These are phyloP conservation scores for Psilopogon haemacephalus DNA, from an alignment of 2,113 vertebrate genomes.

Conservation along the genomic window DNA sequence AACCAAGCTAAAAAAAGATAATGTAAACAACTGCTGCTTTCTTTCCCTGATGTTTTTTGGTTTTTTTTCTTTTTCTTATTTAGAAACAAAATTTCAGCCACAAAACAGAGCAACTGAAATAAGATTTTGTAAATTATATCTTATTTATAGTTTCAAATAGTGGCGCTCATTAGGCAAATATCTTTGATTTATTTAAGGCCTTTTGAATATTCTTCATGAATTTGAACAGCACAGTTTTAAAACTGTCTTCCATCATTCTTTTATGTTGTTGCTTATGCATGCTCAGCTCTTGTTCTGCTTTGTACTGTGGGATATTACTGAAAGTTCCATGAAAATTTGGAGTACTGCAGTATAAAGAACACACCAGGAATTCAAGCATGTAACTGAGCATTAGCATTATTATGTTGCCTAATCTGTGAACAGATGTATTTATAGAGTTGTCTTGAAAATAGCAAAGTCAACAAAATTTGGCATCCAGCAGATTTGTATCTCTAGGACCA, in stretches of 20 bases:
- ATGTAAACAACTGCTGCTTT: neutral
- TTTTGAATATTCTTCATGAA: neutral
- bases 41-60: neutral
- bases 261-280: neutral
- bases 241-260: neutral
- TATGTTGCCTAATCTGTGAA: neutral
- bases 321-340: neutral
- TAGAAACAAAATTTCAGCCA: neutral
- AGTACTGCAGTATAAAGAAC: neutral
- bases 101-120: neutral
- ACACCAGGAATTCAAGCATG: neutral
- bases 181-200: neutral
- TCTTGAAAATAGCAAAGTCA: neutral
- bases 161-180: neutral
- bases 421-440: neutral
- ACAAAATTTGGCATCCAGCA: neutral
- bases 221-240: neutral
- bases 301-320: neutral
- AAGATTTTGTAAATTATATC: neutral
- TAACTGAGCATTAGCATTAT: neutral
- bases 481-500: neutral
- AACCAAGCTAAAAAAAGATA: conserved; percentile 6
- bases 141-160: neutral
- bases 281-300: neutral
- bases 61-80: neutral